Base-by-base conservation (phyloP, 2,888 invertebrate species). In the Ornithoptera alexandrae region DNA sequence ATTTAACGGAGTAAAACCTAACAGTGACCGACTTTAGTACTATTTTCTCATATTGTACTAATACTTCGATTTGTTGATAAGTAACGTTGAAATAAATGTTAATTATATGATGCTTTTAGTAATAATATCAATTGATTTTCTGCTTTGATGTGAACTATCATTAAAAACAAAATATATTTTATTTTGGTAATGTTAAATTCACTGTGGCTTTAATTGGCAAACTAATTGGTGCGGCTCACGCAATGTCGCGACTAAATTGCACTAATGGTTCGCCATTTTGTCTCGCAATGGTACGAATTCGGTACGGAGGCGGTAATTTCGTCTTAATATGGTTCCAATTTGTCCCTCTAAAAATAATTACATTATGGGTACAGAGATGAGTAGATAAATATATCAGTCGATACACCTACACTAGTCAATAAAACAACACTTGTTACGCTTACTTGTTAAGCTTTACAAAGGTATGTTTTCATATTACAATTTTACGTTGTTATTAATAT, bases 191-290 rank as follows among this genome's bases (percentile, higher is more conserved):
- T 53, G 18, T 18, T n/a, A 53, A 53, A 53, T 53, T n/a, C 53
- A 53, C 53, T n/a, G n/a, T 76, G 75, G 78, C 79, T 83, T 83
- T 86, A 88, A 88, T 87, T 85, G 84, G 74, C 74, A 72, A 75
- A 77, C 80, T 85, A 83, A 88, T 86, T 86, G 87, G 72, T 67
- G 77, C 77, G 71, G 73, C 74, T 74, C 90, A 90, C 87, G 91
- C 86, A 77, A 89, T 77, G 83, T 85, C 83, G 82, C 85, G 79
- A 82, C 84, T 81, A 82, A 86, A 86, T 84, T 85, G 84, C 84
- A 76, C 81, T 85, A 87, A 89, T 87, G 81, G 83, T 74, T 79
- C 78, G 79, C 81, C 78, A 78, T 81, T 80, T 80, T 81, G 72
- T 78, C 60, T 17, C 56, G 46, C 81, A 86, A 86, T 84, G 79